A percentile compares a stretch with the other conserved stretches of the same genome.
These are phyloP conservation scores for Crepidodera aurea DNA, from an alignment of 2,888 invertebrate species.

Conservation along the genomic window DNA sequence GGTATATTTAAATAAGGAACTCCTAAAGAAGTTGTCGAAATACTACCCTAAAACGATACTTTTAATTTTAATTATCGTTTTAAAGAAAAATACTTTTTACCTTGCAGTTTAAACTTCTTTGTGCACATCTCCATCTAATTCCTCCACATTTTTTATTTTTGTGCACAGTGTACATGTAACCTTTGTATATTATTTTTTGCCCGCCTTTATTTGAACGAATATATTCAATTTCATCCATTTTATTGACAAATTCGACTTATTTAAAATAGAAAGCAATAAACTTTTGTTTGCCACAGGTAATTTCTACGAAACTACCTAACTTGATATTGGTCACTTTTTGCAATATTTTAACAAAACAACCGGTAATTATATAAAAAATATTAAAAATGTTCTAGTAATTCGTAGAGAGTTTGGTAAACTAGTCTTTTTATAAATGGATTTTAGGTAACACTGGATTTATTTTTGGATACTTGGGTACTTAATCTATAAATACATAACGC, in stretches of 20 bases:
- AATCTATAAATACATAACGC: slow-evolving; percentile 4
- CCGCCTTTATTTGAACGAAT: slow-evolving; percentile 62
- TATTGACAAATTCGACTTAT: neutral
- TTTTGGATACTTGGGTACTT: slow-evolving; percentile 30
- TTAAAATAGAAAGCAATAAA: neutral
- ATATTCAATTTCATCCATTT: slow-evolving; percentile 36
- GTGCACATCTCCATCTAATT: slow-evolving; percentile 63
- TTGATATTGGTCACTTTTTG: neutral
- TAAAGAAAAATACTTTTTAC: slow-evolving; percentile 45
- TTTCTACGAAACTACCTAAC: neutral
- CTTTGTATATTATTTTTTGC: slow-evolving; percentile 61
- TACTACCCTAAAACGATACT: slow-evolving; percentile 53
- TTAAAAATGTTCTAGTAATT: neutral
- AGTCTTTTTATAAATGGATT: slow-evolving; percentile 14
- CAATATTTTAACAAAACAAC: neutral
- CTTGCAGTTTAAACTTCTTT: slow-evolving; percentile 60
- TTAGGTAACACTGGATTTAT: slow-evolving; percentile 32
- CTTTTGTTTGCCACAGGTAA: slow-evolving; percentile 14
- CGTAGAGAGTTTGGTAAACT: neutral
- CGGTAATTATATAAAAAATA: neutral
- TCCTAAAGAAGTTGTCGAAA: slow-evolving; percentile 51
- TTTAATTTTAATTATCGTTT: slow-evolving; percentile 6
- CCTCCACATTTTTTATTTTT: slow-evolving; percentile 59
- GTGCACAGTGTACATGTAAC: slow-evolving; percentile 64
- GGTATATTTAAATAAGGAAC: slow-evolving; percentile 59